Percentiles rank a stretch among this genome's conserved stretches.
Evolutionary conservation across 1,140 invertebrate species (phyloP).

Genomic region (Drosophila parabipectinata): DNA sequence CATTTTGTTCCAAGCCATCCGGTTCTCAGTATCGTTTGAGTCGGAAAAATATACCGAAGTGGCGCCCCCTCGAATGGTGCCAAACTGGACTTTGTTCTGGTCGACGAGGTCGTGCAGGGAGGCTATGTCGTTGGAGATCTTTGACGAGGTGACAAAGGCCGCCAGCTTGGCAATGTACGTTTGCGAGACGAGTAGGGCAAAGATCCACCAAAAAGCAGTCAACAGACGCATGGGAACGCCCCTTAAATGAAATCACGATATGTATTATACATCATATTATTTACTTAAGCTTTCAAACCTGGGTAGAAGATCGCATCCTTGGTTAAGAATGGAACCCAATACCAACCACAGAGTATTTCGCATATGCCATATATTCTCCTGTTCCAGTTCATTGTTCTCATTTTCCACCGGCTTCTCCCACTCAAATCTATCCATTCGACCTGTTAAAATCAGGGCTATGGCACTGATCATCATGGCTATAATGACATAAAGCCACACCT

Average conservation of each 20-base stretch:
- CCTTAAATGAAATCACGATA: constrained; percentile 83
- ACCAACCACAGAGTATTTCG: constrained; percentile 91
- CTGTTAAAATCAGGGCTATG: constrained; percentile 94
- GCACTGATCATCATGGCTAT: constrained; percentile 96
- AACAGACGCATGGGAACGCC: constrained; percentile 92
- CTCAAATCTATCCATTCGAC: constrained; percentile 90
- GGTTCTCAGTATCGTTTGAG: constrained; percentile 90
- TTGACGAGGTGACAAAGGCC: constrained; percentile 94
- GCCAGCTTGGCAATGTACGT: constrained; percentile 98
- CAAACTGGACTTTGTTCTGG: constrained; percentile 95
- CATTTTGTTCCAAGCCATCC: constrained; percentile 92
- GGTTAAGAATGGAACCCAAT: constrained; percentile 90
- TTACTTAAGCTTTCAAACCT: constrained; percentile 86
- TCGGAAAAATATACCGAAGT: constrained; percentile 86
- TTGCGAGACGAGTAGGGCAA: constrained; percentile 96
- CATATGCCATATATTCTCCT: constrained; percentile 91
- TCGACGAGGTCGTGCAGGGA: constrained; percentile 94
- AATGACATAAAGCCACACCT: constrained; percentile 97
- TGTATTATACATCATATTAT: neutral
- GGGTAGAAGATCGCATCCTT: constrained; percentile 91
- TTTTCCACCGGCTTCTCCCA: constrained; percentile 93
- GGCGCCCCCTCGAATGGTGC: constrained; percentile 89
- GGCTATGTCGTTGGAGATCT: constrained; percentile 93
- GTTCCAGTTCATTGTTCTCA: constrained; percentile 87
- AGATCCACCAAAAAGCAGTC: constrained; percentile 97